Conservation (phyloP, 2,797 vertebrate species). For the Schizothorax lantsangensis region DNA sequence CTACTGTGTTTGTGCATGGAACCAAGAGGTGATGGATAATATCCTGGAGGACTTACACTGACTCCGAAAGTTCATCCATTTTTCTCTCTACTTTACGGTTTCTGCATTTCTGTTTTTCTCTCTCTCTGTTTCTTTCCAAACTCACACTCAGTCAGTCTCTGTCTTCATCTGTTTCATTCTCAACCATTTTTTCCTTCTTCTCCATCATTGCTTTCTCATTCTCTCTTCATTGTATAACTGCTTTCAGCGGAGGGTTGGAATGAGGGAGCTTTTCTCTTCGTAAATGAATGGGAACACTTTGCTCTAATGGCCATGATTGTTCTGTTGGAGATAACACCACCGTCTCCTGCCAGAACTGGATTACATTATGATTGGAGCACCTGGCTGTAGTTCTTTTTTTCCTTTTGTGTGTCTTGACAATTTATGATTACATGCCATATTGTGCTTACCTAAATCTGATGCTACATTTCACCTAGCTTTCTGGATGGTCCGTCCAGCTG, state of each 20-base stretch:
- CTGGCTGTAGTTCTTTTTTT: constrained; percentile 70
- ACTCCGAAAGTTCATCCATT: constrained; percentile 47
- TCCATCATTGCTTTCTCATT: constrained; percentile 11
- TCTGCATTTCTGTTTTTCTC: constrained; percentile 30
- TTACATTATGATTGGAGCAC: constrained; percentile 70
- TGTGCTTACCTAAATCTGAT: constrained; percentile 38
- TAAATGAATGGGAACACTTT: constrained; percentile 80
- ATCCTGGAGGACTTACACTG: constrained; percentile 37
- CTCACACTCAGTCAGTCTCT: constrained; percentile 38
- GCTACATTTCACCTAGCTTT: constrained; percentile 9
- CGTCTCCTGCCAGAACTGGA: constrained; percentile 70
- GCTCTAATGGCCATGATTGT: constrained; percentile 79
- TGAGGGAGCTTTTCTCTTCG: constrained; percentile 59
- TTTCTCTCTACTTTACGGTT: constrained; percentile 26
- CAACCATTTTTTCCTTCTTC: not conserved
- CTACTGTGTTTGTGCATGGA: constrained; percentile 56
- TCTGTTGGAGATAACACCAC: constrained; percentile 72
- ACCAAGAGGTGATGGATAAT: constrained; percentile 55
- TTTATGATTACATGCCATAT: constrained; percentile 40
- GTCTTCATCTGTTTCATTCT: not conserved
- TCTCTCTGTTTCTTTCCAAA: constrained; percentile 23
- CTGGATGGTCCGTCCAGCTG: constrained; percentile 5
- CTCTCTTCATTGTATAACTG: constrained; percentile 57
- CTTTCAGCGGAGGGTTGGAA: constrained; percentile 62
- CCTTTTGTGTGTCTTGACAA: constrained; percentile 39